phyloP scores from a whole-genome alignment of 2,797 vertebrate species.

The Myotis planiceps region DNA sequence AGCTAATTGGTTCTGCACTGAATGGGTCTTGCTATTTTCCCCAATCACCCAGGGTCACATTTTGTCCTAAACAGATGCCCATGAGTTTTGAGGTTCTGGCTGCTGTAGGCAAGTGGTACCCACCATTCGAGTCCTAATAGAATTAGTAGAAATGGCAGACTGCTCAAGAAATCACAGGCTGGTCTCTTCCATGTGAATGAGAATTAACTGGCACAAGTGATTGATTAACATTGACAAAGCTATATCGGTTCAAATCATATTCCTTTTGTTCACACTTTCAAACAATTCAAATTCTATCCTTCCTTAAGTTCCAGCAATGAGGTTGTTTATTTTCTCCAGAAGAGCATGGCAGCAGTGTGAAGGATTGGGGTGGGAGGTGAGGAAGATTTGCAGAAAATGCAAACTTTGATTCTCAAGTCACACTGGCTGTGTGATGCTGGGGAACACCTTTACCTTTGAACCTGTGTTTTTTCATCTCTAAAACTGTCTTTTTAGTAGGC shows the following conservation, averaged over 20 bases:
- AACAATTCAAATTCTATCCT: constrained; percentile 28
- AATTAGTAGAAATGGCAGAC: constrained; percentile 60
- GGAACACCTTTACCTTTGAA: background rate
- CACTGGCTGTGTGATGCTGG: background rate
- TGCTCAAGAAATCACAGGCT: constrained; percentile 60
- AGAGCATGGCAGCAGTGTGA: background rate
- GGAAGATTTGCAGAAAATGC: background rate
- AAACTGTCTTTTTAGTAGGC: background rate
- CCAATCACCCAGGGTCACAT: constrained; percentile 7
- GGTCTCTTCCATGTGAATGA: constrained; percentile 66
- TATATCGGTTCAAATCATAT: constrained; percentile 60
- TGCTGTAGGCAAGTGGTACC: constrained; percentile 6
- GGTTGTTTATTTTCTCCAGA: background rate
- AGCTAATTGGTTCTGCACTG: constrained; percentile 43
- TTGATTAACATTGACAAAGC: constrained; percentile 67
- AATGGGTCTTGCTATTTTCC: constrained; percentile 34
- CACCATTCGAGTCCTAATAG: constrained; percentile 38
- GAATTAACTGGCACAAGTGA: constrained; percentile 65
- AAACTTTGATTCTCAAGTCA: constrained; percentile 10
- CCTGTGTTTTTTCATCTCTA: background rate
- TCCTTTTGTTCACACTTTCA: constrained; percentile 55
- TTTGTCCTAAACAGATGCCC: background rate
- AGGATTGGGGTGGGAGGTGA: rapidly evolving
- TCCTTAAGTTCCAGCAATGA: background rate
- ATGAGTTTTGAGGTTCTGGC: background rate